Evolutionary conservation across 2,797 vertebrate species (phyloP), one percentile per base, ranked within the genome.

Genomic region (Cyprinodon diabolis): DNA sequence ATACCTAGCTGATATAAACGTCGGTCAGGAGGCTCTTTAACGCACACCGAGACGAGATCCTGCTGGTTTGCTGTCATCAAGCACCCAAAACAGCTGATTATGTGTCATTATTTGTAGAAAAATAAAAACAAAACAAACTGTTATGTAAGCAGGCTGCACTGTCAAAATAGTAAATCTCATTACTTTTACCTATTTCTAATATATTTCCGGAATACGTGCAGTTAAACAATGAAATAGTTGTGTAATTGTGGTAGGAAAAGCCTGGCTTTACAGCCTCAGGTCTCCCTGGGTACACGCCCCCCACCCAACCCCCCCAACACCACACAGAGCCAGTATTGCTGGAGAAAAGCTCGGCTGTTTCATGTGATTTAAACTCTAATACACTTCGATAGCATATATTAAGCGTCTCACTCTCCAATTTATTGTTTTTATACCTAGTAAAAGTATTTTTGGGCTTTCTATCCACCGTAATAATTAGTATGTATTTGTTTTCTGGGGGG

Each of bases 201-300:
- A 21, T 62, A 35, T 35, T 19, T 40, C 40, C 35, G 5, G 58
- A 62, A 40, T 62, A 10, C 40, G n/a, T 10, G 21, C 0, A 4
- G 40, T 40, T 40, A 21, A 17, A 40, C 19, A 8, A 21, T 19
- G 8, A 60, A 60, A 35, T 35, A 37, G 57, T 21, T 14, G 1
- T 37, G 23, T 67, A 30, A 80, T 66, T 17, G 14, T 25, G 37
- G 8, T 13, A 1, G 47, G 15, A 63, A 58, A 73, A 70, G 40
- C 69, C 40, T 71, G 23, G 25, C 66, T 77, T 78, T 23, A 57
- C 51, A 81, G 86, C 57, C 68, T 55, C 69, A 72, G 78, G 69
- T 87, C 57, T 79, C 75, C 81, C 84, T 74, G 85, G 92, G 93
- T 91, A 94, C 95, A 96, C 95, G 94, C 95, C 94, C 30, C 30